Base-by-base conservation (phyloP, 1,140 invertebrate genomes). In the Orius laevigatus region DNA sequence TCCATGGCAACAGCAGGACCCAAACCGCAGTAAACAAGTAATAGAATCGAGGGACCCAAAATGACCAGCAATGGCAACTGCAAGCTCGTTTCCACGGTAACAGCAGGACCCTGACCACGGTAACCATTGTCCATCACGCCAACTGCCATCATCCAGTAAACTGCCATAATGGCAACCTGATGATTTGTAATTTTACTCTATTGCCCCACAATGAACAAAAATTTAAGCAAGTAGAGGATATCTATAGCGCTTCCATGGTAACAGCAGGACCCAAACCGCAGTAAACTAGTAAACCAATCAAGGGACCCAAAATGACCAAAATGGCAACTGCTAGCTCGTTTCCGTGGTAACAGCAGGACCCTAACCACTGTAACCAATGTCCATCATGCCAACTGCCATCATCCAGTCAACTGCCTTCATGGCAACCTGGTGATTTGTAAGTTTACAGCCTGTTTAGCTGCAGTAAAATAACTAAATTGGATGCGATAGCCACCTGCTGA, bases 101-200 rank as follows among this genome's bases (percentile, higher is more conserved):
- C 19, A 4, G 12, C 4, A 48, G 14, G 39, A 11, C 15, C 9
- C 8, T n/a, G n/a, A n/a, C n/a, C n/a, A n/a, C n/a, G n/a, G n/a
- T n/a, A n/a, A n/a, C n/a, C n/a, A n/a, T n/a, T n/a, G n/a, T n/a
- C n/a, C n/a, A n/a, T n/a, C n/a, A n/a, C n/a, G n/a, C n/a, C n/a
- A n/a, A n/a, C n/a, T n/a, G n/a, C n/a, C n/a, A n/a, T n/a, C n/a
- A n/a, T n/a, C n/a, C n/a, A n/a, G n/a, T n/a, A n/a, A n/a, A n/a
- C n/a, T n/a, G n/a, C n/a, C n/a, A n/a, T n/a, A n/a, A n/a, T n/a
- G n/a, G n/a, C n/a, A n/a, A n/a, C n/a, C n/a, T n/a, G n/a, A n/a
- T n/a, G 47, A 69, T 69, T 55, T 67, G 74, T 56, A 59, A 70
- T 62, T 74, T 76, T 68, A 70, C 75, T 58, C 76, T 79, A 15